Evolutionary conservation across 2,113 vertebrate species (phyloP).

Genomic region (Ciconia maguari): DNA sequence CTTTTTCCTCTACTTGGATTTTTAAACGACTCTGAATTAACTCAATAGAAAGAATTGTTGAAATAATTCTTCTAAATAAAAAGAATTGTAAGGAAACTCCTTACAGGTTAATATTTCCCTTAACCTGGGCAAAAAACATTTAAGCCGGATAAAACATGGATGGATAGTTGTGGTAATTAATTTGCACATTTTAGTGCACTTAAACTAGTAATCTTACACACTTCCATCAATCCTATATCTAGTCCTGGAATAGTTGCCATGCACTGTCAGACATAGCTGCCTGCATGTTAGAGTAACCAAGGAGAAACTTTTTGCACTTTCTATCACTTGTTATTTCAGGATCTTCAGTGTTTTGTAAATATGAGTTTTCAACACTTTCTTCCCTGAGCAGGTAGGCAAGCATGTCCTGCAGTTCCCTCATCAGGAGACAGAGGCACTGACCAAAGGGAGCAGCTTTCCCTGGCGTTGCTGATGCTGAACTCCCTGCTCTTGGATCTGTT

Average conservation of each 20-base stretch:
- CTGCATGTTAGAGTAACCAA: not conserved
- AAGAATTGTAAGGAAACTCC: not conserved
- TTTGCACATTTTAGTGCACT: conserved; percentile 49
- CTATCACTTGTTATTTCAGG: not conserved
- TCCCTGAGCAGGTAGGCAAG: not conserved
- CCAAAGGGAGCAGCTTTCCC: not conserved
- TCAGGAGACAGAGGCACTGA: not conserved
- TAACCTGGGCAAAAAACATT: not conserved
- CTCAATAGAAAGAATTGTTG: not conserved
- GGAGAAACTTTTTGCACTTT: not conserved
- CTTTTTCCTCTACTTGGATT: not conserved
- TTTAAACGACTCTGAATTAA: not conserved
- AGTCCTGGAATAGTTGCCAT: not conserved
- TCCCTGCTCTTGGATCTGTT: accelerated
- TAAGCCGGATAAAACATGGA: not conserved
- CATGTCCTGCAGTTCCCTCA: not conserved
- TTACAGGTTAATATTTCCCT: not conserved
- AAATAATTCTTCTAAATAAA: not conserved
- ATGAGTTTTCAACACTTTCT: not conserved
- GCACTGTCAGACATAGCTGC: not conserved
- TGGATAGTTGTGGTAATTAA: conserved; percentile 40
- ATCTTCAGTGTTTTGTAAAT: not conserved
- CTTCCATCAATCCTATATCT: not conserved
- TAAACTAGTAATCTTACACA: conserved; percentile 27
- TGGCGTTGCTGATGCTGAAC: not conserved